phyloP scores from a whole-genome alignment of 92 coral and sea anemone species.

The Epizoanthus fatuus region DNA sequence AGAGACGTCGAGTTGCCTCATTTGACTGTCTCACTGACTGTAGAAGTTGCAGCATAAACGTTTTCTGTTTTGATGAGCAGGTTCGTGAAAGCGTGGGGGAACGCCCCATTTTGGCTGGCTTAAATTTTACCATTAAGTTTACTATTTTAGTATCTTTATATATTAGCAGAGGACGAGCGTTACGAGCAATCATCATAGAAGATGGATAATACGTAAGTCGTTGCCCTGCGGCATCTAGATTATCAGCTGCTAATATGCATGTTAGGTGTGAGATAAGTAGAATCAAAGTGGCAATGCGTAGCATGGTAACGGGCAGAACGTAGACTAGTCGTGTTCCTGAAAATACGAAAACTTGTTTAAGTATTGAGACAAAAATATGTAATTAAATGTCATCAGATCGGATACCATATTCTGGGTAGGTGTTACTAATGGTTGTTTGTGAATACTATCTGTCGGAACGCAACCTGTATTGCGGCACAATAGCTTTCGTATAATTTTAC shows the following conservation, averaged over 20 bases:
- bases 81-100: neutral
- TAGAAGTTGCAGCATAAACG: neutral
- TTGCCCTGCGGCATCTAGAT: constrained; percentile 11
- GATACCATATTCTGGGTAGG: too few species aligned
- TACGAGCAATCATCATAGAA: constrained; percentile 6
- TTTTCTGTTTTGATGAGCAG: neutral
- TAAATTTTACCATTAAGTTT: constrained; percentile 15
- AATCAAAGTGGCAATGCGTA: too few species aligned
- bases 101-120: constrained; percentile 4
- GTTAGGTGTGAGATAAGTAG: too few species aligned
- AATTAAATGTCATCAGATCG: too few species aligned
- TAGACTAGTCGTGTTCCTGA: too few species aligned
- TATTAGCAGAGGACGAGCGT: neutral
- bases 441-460: too few species aligned
- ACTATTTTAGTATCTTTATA: neutral
- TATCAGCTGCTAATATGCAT: neutral
- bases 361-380: too few species aligned
- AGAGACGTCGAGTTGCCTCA: neutral
- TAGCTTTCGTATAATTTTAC: too few species aligned
- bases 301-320: too few species aligned
- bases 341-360: too few species aligned
- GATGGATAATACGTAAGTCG: constrained; percentile 26
- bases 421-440: too few species aligned
- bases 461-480: too few species aligned
- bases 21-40: neutral